Evolutionary conservation across 2,888 invertebrate species (phyloP), one percentile per base, ranked within the genome.

Genomic region (Nomada lathburiana): DNA sequence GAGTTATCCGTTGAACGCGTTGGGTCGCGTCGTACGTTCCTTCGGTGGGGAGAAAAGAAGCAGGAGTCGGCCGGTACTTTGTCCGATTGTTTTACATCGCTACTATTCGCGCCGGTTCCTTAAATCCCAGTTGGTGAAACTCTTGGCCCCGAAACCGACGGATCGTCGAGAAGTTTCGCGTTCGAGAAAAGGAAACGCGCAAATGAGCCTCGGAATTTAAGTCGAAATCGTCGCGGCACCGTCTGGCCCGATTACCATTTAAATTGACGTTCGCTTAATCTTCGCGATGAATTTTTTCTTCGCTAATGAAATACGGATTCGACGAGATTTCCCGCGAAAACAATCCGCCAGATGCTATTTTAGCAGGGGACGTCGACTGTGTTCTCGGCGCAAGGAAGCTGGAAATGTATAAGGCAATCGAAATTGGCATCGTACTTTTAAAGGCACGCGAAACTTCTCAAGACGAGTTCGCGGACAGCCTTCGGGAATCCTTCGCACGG

Each of bases 181-280:
- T 18, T 16, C 42, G 42, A 10, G 16, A 2, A n/a, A 5, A 10
- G 10, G 16, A 4, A 23, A 7, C 55, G 50, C 29, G 16, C 20
- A 0, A 7, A 20, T 26, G 23, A 20, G 75, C 53, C 52, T 75
- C 53, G 52, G 52, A 75, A 69, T 69, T 57, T 53, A 53, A 42
- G 5, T 42, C 52, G 42, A 42, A 53, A 68, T 50, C 36, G 42
- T 29, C 10, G 20, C 29, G 29, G 44, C 44, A 13, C 42, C 36
- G 36, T 23, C 36, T 13, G 36, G 4, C 62, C n/a, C 52, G 71
- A 75, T 75, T 69, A 69, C 26, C 75, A 60, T 75, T 75, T 75
- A 75, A 75, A 75, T 69, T 62, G 42, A 18, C 26, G 26, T 18
- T 50, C 20, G 20, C 59, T 69, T 69, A 69, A 68, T 36, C 42